These are phyloP conservation scores for Petrolisthes cinctipes DNA, from an alignment of 2,888 invertebrate genomes.

Conservation along the genomic window DNA sequence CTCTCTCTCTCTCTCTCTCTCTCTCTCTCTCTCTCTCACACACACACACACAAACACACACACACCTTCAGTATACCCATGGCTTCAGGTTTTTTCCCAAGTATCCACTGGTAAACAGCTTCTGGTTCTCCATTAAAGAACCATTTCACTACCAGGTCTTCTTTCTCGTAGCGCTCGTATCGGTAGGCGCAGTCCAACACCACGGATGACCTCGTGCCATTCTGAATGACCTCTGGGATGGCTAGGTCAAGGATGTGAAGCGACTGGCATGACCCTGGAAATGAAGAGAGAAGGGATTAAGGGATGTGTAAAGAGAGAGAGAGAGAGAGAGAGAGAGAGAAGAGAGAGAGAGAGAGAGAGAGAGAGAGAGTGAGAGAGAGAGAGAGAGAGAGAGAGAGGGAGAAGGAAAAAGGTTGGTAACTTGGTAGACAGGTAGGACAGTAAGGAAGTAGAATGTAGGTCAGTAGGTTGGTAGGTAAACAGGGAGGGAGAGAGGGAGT, in stretches of 20 bases:
- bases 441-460: not conserved
- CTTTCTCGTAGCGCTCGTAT: slow-evolving; percentile 65
- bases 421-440: not conserved
- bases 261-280: slow-evolving; percentile 28
- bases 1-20: too few species aligned
- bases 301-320: not conserved
- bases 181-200: slow-evolving; percentile 67
- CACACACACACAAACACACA: too few species aligned
- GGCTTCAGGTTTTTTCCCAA: slow-evolving; percentile 64
- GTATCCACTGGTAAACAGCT: slow-evolving; percentile 68
- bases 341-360: not conserved
- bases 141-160: slow-evolving; percentile 67
- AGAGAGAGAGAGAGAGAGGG: not conserved
- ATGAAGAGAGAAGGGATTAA: not conserved
- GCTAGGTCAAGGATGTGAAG: slow-evolving; percentile 74
- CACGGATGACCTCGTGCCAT: slow-evolving; percentile 66
- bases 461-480: not conserved
- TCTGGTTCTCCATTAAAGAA: slow-evolving; percentile 67
- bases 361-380: not conserved
- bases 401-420: not conserved
- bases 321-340: not conserved
- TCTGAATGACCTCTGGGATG: slow-evolving; percentile 72
- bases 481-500: too few species aligned
- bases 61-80: slow-evolving; percentile 63
- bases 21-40: too few species aligned